phyloP scores from a whole-genome alignment of 2,888 invertebrate species.

The Spisula solida region DNA sequence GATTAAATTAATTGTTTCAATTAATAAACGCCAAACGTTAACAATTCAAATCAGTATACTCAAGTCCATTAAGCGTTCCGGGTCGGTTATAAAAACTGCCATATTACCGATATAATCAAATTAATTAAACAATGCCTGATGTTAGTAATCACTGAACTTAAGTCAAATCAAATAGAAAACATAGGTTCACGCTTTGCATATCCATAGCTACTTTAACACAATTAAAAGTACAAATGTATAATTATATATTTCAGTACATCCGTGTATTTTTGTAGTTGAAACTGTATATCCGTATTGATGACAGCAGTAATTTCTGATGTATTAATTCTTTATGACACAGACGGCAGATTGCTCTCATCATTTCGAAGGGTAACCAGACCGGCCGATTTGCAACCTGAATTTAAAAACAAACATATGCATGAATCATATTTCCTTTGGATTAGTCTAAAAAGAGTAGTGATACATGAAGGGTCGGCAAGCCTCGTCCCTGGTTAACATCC shows the following conservation, averaged over 20 bases:
- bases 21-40: not conserved
- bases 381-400: not conserved
- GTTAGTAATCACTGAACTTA: too few species aligned
- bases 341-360: not conserved
- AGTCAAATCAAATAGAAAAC: too few species aligned
- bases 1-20: not conserved
- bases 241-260: too few species aligned
- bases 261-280: too few species aligned
- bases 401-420: not conserved
- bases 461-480: too few species aligned
- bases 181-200: too few species aligned
- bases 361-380: not conserved
- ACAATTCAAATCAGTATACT: not conserved
- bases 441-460: too few species aligned
- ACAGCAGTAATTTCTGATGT: not conserved
- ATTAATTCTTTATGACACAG: not conserved
- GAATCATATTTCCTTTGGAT: too few species aligned
- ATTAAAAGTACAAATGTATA: too few species aligned
- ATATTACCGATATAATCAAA: not conserved
- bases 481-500: too few species aligned
- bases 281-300: not conserved
- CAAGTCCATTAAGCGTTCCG: not conserved
- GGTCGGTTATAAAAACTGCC: not conserved
- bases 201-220: too few species aligned
- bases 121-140: too few species aligned